Evolutionary conservation across 2,888 invertebrate species (phyloP).

Genomic region (Isoperla grammatica): DNA sequence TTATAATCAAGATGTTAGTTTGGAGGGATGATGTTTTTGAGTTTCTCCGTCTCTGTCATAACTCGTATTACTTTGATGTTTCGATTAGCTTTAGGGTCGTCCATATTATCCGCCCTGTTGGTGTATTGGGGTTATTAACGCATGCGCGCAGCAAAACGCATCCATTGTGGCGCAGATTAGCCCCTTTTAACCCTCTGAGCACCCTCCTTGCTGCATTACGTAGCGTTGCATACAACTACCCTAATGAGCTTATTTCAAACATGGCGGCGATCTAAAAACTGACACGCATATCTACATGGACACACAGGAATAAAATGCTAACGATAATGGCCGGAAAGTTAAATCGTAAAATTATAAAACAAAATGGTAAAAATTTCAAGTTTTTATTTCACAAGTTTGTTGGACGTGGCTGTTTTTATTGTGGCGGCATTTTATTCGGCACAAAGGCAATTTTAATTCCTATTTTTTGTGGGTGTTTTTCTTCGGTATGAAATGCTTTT

Average conservation of each 20-base stretch:
- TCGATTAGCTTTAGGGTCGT: slow-evolving; percentile 4
- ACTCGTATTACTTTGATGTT: slow-evolving; percentile 2
- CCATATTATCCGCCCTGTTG: too few relatives aligned
- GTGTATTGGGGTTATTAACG: too few relatives aligned
- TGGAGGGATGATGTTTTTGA: too few relatives aligned
- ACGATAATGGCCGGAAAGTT: neutral
- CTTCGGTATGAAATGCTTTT: slow-evolving; percentile 8
- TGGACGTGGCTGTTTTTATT: neutral
- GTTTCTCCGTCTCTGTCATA: neutral
- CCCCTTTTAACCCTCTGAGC: neutral
- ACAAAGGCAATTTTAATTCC: slow-evolving; percentile 3
- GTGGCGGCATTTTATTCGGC: slow-evolving; percentile 15
- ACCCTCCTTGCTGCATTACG: too few relatives aligned
- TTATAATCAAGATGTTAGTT: too few relatives aligned
- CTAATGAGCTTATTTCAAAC: neutral
- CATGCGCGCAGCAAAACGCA: neutral
- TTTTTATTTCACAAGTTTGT: slow-evolving; percentile 10
- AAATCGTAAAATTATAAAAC: neutral
- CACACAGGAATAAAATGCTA: neutral
- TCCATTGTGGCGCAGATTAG: slow-evolving; percentile 1
- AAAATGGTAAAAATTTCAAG: slow-evolving; percentile 6
- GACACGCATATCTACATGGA: neutral
- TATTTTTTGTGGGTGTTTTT: neutral
- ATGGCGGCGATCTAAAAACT: neutral
- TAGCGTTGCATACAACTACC: too few relatives aligned